Evolutionary conservation across 2,797 vertebrate species (phyloP).

Genomic region (Rhabdophis nuchalis): DNA sequence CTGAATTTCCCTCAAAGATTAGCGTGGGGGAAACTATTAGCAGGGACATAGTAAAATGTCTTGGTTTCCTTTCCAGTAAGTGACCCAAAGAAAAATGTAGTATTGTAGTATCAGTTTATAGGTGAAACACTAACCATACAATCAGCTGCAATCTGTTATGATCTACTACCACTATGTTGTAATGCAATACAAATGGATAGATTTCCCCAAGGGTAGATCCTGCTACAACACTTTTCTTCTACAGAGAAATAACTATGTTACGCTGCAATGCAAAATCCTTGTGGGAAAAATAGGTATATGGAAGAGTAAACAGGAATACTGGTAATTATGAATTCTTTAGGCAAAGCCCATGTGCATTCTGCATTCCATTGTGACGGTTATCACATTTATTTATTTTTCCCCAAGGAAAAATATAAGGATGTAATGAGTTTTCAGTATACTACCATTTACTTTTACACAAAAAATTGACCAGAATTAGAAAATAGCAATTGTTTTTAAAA

Average conservation of each 20-base stretch:
- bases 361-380: neutral
- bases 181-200: neutral
- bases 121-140: neutral
- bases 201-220: neutral
- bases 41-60: neutral
- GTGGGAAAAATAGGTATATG: neutral
- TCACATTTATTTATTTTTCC: neutral
- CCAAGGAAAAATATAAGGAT: neutral
- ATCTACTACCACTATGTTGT: neutral
- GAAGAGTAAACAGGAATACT: neutral
- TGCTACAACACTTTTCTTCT: neutral
- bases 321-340: neutral
- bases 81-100: neutral
- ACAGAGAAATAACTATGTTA: neutral
- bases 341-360: neutral
- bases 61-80: conserved; percentile 1
- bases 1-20: neutral
- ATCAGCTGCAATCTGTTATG: neutral
- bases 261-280: conserved; percentile 1
- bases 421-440: neutral
- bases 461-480: neutral
- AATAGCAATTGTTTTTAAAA: neutral
- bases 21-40: neutral
- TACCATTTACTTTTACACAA: neutral
- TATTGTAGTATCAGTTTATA: neutral